These are phyloP conservation scores for Sinosuthora webbiana DNA, from an alignment of 2,113 vertebrate genomes.

Conservation along the genomic window DNA sequence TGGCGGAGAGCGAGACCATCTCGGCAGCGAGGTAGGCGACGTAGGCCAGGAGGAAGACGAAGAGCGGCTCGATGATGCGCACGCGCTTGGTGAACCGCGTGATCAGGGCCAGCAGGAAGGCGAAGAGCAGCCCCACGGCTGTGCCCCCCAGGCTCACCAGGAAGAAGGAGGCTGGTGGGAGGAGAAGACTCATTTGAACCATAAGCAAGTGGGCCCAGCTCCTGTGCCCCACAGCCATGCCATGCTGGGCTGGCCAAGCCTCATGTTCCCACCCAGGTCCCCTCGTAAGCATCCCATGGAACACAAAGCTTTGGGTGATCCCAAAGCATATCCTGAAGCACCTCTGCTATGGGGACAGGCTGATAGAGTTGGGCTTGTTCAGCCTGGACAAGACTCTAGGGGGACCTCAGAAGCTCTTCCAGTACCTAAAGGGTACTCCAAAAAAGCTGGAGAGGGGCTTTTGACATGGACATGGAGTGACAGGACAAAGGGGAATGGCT, in stretches of 20 bases:
- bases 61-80: slow-evolving; percentile 95
- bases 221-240: neutral
- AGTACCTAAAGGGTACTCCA: neutral
- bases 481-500: neutral
- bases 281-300: neutral
- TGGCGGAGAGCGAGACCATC: slow-evolving; percentile 92
- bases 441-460: neutral
- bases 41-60: slow-evolving; percentile 93
- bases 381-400: neutral
- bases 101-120: slow-evolving; percentile 89
- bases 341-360: neutral
- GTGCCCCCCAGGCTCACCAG: slow-evolving; percentile 94
- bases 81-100: slow-evolving; percentile 96
- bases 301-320: neutral
- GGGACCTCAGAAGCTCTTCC: neutral
- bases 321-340: neutral
- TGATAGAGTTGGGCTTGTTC: neutral
- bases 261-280: neutral
- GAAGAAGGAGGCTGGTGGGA: slow-evolving; percentile 88
- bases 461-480: neutral
- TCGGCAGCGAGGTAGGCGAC: slow-evolving; percentile 93
- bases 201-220: neutral
- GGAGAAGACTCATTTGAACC: neutral
- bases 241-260: rapidly evolving
- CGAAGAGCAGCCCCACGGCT: slow-evolving; percentile 90